A percentile compares a stretch with the other conserved stretches of the same genome.
phyloP scores from a whole-genome alignment of 2,113 vertebrate species.

The Globicephala melas region DNA sequence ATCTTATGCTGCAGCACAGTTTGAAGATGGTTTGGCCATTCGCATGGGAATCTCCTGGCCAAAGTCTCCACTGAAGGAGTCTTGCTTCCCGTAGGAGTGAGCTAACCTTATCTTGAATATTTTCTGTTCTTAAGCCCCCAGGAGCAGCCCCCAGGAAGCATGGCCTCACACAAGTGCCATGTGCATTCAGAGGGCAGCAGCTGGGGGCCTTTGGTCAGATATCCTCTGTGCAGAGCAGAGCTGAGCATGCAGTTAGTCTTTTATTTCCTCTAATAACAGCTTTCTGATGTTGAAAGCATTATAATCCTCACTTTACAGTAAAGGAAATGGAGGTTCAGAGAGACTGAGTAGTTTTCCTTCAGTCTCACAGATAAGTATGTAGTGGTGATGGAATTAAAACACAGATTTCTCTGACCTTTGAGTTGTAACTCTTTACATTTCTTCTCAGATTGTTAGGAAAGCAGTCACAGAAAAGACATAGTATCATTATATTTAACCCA shows the following conservation, averaged over 20 bases:
- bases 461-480: not conserved
- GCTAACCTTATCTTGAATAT: not conserved
- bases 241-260: not conserved
- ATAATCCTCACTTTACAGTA: not conserved
- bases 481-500: not conserved
- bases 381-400: not conserved
- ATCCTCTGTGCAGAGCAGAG: not conserved
- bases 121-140: not conserved
- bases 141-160: not conserved
- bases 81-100: not conserved
- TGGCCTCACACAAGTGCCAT: accelerated
- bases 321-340: not conserved
- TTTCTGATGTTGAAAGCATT: not conserved
- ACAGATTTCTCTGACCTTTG: not conserved
- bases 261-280: not conserved
- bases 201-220: not conserved
- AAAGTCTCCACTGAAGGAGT: not conserved
- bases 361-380: not conserved
- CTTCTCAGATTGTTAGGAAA: not conserved
- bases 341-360: not conserved
- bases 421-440: not conserved
- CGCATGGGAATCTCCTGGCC: not conserved
- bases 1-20: not conserved
- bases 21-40: not conserved
- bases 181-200: not conserved